phyloP scores from a whole-genome alignment of 2,888 invertebrate species.

The Agonopterix alstromeriana region DNA sequence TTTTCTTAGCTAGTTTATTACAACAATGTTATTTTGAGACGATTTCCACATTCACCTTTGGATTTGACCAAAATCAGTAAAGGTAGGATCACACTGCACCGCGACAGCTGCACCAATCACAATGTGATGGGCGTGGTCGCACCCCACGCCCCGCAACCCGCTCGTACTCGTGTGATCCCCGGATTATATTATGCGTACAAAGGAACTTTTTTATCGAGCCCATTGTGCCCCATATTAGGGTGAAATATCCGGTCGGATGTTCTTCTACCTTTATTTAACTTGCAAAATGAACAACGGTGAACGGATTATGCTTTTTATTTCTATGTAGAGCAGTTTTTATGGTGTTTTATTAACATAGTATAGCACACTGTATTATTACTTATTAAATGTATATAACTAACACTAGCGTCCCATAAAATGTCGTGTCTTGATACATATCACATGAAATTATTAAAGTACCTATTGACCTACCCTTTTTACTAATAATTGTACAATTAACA shows the following conservation, averaged over 20 bases:
- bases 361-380: too few relatives aligned
- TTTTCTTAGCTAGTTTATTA: background rate
- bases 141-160: slow-evolving; percentile 36
- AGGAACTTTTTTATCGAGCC: slow-evolving; percentile 63
- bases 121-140: slow-evolving; percentile 67
- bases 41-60: background rate
- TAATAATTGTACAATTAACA: too few relatives aligned
- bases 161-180: slow-evolving; percentile 38
- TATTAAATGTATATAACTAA: too few relatives aligned
- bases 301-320: slow-evolving; percentile 46
- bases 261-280: slow-evolving; percentile 61
- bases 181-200: slow-evolving; percentile 71
- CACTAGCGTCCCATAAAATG: too few relatives aligned
- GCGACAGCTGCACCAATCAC: slow-evolving; percentile 76
- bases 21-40: background rate
- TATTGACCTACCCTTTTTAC: too few relatives aligned
- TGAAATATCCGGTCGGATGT: slow-evolving; percentile 76
- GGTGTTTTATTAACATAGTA: too few relatives aligned
- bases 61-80: slow-evolving; percentile 17
- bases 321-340: background rate
- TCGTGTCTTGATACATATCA: too few relatives aligned
- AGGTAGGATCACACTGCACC: slow-evolving; percentile 43
- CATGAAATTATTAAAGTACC: too few relatives aligned
- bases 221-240: slow-evolving; percentile 67
- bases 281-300: slow-evolving; percentile 58